Evolutionary conservation across 2,888 invertebrate species (phyloP), one percentile per base, ranked within the genome.

Genomic region (Omphaloscelis lunosa): DNA sequence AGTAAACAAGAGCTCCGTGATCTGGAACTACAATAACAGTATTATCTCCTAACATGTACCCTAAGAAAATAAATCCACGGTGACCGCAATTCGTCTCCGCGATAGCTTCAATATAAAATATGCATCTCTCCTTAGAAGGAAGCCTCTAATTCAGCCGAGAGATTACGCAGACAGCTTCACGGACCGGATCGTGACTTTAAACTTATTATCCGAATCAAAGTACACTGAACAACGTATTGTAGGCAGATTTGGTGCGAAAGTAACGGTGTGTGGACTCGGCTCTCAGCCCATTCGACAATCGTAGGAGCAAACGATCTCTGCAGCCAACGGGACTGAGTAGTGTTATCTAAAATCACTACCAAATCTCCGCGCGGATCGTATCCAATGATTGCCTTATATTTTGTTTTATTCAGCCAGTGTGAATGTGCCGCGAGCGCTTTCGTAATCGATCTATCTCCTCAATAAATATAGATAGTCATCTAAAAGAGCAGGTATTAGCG

Each of bases 171-270:
- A 94, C 94, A 92, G 94, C 92, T 92, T 93, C 92, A 91, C 93
- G 92, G 92, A 92, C 92, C 89, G 92, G 92, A 94, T 96, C 95
- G 96, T 96, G 95, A 96, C 95, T 96, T 88, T 90, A 93, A 93
- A 94, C 94, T 95, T 95, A 95, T 95, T 95, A 95, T 95, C 94
- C 95, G 93, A 95, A 95, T 95, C 94, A 94, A 93, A 94, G 92
- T 92, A 93, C 92, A 91, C 78, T 84, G 91, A 91, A 91, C 92
- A 93, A 92, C 92, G 93, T 93, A 95, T 95, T 95, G 95, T 94
- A 94, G 93, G 95, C 95, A 95, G 96, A 96, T 96, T 96, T 95
- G 95, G 95, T 92, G 96, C 93, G 94, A 94, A 93, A 92, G 90
- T 95, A 95, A 95, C 95, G 95, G 95, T 93, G 92, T 90, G 89